These are phyloP conservation scores for Drosophila bocqueti DNA, from an alignment of 1,140 invertebrate species.

Conservation along the genomic window DNA sequence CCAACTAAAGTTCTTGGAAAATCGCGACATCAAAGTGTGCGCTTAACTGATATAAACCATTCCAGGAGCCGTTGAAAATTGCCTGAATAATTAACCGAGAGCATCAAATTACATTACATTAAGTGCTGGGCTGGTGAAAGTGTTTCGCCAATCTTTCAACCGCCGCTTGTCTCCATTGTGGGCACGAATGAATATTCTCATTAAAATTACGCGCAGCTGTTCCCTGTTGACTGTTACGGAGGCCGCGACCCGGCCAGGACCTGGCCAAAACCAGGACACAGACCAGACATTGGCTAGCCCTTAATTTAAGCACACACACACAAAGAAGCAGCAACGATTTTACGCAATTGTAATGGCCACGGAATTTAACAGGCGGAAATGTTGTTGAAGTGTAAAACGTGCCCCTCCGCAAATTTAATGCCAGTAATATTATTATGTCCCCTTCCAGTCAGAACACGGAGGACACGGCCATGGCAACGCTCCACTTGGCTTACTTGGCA, in stretches of 20 bases:
- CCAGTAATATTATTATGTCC: conserved; percentile 60
- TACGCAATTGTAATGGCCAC: conserved; percentile 71
- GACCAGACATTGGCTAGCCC: conserved; percentile 38
- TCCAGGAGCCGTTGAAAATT: conserved; percentile 30
- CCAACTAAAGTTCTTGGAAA: conserved; percentile 30
- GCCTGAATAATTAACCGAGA: conserved; percentile 73
- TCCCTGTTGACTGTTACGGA: conserved; percentile 28
- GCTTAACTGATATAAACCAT: conserved; percentile 44
- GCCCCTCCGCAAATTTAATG: conserved; percentile 54
- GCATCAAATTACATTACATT: conserved; percentile 78
- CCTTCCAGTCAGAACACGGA: conserved; percentile 8
- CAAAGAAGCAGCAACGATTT: conserved; percentile 58
- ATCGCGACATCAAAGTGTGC: conserved; percentile 63
- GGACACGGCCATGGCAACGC: conserved; percentile 23
- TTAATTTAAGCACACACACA: conserved; percentile 56
- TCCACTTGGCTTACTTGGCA: conserved; percentile 52
- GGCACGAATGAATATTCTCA: conserved; percentile 74
- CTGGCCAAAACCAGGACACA: conserved; percentile 35
- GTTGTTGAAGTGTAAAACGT: conserved; percentile 76
- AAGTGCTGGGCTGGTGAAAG: conserved; percentile 65
- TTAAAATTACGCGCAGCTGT: conserved; percentile 74
- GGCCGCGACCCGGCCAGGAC: conserved; percentile 6
- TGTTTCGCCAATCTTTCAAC: conserved; percentile 67
- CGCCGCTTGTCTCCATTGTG: conserved; percentile 66
- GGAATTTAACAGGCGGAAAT: conserved; percentile 69